Evolutionary conservation across 1,140 invertebrate species (phyloP).

Genomic region (Drosophila serrata): DNA sequence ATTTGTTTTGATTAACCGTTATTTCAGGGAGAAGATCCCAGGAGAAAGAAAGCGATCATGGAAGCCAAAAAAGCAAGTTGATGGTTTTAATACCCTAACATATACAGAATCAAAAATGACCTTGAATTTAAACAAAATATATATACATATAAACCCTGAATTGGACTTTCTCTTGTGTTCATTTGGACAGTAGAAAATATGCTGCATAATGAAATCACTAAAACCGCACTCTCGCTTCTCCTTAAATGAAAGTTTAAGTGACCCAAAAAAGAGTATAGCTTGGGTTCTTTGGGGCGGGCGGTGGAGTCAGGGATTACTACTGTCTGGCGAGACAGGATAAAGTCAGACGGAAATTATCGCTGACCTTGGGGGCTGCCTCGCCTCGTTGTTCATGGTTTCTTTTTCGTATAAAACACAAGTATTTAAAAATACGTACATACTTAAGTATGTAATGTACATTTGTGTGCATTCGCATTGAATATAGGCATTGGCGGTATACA

Average conservation of each 20-base stretch:
- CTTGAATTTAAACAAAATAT: neutral
- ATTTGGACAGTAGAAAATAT: constrained; percentile 1
- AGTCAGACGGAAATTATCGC: constrained; percentile 41
- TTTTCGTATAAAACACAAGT: constrained; percentile 10
- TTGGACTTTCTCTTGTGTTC: neutral
- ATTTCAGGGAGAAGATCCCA: constrained; percentile 10
- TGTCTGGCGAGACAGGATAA: constrained; percentile 45
- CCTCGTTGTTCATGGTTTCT: constrained; percentile 17
- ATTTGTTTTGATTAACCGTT: constrained; percentile 75
- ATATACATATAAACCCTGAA: too few relatives aligned
- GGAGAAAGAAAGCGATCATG: neutral
- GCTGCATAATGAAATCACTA: constrained; percentile 54
- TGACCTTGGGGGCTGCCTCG: constrained; percentile 40
- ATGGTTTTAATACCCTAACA: neutral
- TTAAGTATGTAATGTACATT: constrained; percentile 17
- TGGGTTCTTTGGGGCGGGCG: neutral
- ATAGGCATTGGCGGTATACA: constrained; percentile 23
- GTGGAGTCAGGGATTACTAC: constrained; percentile 5
- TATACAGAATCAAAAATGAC: neutral
- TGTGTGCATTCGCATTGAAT: constrained; percentile 4
- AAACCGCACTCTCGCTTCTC: neutral
- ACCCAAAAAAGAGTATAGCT: constrained; percentile 12
- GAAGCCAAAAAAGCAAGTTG: neutral
- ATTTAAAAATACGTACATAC: constrained; percentile 9
- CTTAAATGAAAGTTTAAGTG: neutral